These are phyloP conservation scores for Halcyon chelicuti DNA, from an alignment of 2,797 vertebrate genomes.

Conservation along the genomic window DNA sequence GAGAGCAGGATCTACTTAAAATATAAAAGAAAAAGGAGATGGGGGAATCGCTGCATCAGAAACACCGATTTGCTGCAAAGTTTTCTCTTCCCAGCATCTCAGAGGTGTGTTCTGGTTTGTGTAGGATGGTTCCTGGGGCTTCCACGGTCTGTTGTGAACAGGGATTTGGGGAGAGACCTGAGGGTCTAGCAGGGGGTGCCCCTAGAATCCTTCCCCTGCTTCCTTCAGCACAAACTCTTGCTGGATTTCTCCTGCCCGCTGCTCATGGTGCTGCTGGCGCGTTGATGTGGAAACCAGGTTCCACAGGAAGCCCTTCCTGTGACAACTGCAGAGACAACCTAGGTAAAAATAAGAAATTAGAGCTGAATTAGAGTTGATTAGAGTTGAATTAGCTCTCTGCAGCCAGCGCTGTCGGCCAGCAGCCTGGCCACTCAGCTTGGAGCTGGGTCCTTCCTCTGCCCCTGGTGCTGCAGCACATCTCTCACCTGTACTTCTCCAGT, in stretches of 20 bases:
- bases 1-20: neutral
- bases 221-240: neutral
- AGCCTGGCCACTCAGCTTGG: neutral
- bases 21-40: no score
- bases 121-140: neutral
- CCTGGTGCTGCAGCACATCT: neutral
- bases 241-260: neutral
- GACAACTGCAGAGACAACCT: neutral
- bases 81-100: neutral
- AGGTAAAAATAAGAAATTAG: conserved; percentile 28
- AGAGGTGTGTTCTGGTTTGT: neutral
- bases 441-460: no score
- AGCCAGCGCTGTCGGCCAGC: no score
- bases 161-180: neutral
- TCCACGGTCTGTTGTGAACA: no score
- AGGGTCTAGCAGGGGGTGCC: neutral
- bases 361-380: conserved; percentile 20
- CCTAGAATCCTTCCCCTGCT: neutral
- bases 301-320: neutral
- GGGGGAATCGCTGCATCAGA: neutral
- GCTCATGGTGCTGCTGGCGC: neutral
- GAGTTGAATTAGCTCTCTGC: conserved; percentile 4
- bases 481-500: neutral
- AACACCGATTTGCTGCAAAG: neutral
- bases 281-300: neutral